phyloP scores from a whole-genome alignment of 2,797 vertebrate species.

The Carduelis carduelis region DNA sequence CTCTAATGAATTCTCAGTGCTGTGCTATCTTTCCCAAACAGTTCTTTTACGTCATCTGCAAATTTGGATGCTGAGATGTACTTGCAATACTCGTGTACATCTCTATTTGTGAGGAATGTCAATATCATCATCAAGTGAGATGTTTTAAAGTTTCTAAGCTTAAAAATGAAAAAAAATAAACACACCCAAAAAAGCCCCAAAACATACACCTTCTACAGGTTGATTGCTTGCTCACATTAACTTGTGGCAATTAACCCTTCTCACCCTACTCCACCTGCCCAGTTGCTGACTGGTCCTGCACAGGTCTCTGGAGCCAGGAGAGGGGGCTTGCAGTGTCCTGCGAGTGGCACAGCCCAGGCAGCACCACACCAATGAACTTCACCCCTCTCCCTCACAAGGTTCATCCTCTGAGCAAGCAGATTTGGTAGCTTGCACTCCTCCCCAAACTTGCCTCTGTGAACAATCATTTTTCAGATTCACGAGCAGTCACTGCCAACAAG shows the following conservation, averaged over 20 bases:
- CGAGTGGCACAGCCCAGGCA: rapidly evolving
- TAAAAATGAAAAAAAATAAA: neutral
- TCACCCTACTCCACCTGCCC: neutral
- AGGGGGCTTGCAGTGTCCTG: neutral
- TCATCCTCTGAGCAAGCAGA: neutral
- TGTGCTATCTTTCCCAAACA: neutral
- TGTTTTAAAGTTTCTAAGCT: neutral
- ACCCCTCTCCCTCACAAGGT: neutral
- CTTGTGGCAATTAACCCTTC: neutral
- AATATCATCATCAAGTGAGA: neutral
- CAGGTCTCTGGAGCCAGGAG: neutral
- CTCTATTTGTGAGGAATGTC: neutral
- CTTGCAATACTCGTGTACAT: neutral
- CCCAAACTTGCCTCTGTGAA: neutral
- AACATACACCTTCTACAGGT: rapidly evolving
- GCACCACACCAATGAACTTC: neutral
- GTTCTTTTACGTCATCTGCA: neutral
- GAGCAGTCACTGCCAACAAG: rapidly evolving
- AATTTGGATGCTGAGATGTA: neutral
- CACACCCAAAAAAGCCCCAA: rapidly evolving
- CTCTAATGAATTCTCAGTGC: constrained; percentile 7
- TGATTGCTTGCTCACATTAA: neutral
- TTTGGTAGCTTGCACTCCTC: neutral
- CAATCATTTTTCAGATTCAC: neutral
- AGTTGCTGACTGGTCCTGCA: neutral